Evolutionary conservation across 2,113 vertebrate species (phyloP), one percentile per base, ranked within the genome.

Genomic region (Periophthalmodon schlosseri): DNA sequence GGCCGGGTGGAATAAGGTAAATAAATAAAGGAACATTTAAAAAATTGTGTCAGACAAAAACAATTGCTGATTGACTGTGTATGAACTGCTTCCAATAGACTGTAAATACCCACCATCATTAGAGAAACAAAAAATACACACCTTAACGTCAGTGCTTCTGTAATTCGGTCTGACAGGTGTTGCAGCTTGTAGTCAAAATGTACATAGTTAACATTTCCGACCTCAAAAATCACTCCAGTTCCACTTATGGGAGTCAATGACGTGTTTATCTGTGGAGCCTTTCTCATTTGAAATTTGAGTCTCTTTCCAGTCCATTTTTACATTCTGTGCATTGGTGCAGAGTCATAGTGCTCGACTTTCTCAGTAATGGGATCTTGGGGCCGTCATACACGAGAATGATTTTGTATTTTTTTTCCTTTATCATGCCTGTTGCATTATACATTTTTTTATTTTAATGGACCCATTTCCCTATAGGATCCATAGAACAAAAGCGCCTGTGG

Each of bases 381-480:
- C 5, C 15, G 21, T n/a, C 20, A n/a, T 64, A 36, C 34, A 33
- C 15, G 18, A 16, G 33, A 2, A 34, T 7, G 7, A 14, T 13
- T 28, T 60, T 60, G 12, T 15, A 8, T 61, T 28, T 33, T 60
- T 28, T 64, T 1, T 10, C 9, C 16, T 9, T 12, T 5, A 36
- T 39, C 61, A 65, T 39, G 34, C 33, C 61, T 65, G 18, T 65
- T 65, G 36, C 61, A 39, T 65, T 20, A 64, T 65, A 39, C 61
- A 39, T n/a, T 34, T 34, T 36, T 28, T 28, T 39, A 20, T 39
- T 20, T 20, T 20, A 39, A 65, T n/a, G 34, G 8, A 33, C 9
- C 18, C 18, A 11, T 34, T 39, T 33, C 1, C 58, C 7, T 16
- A 28, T 12, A 23, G 57, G 23, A 60, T 34, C 60, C 20, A 39